Evolutionary conservation across 2,113 vertebrate species (phyloP), one percentile per base, ranked within the genome.

Genomic region (Halcyon senegalensis): DNA sequence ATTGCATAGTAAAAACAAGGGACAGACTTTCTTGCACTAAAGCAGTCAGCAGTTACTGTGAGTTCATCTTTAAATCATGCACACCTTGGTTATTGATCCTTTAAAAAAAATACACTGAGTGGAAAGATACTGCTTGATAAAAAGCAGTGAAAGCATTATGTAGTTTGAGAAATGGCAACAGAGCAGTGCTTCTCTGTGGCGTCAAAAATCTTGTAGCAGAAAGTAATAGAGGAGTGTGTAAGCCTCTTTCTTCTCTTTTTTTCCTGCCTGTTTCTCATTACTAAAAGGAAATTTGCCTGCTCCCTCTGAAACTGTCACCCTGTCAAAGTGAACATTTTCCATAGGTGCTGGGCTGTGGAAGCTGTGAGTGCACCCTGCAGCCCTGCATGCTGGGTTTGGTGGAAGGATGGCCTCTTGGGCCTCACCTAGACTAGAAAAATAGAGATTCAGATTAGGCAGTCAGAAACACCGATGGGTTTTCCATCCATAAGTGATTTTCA

Each of bases 321-420:
- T 96, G 85, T 92, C 88, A 94, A 96, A 90, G 14, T 14, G 62
- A 84, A 95, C 83, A 37, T 89, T 66, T 91, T 95, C 53, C 7
- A 16, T 87, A 69, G 86, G 64, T 70, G 68, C 56, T 70, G 68
- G 46, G 37, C 46, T 64, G 41, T 66, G 67, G 48, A 73, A 41
- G 43, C 72, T 70, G 28, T 60, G 50, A 59, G 53, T 11, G 1
- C 12, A 80, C 31, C 10, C 15, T 43, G 35, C 15, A 37, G 39
- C 6, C 13, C 51, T 85, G 25, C 0, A 0, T 56, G 50, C 33
- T 82, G 60, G 16, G 4, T 92, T 84, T 59, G 27, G 39, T 80
- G 37, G 28, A 70, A 77, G 13, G 7, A 46, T 50, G 44, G n/a
- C 19, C 50, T 79, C 55, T 69, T 43, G 50, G 44, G 31, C 25